Evolutionary conservation across 1,140 invertebrate species (phyloP), one percentile per base, ranked within the genome.

Genomic region (Lanistes nyassanus): DNA sequence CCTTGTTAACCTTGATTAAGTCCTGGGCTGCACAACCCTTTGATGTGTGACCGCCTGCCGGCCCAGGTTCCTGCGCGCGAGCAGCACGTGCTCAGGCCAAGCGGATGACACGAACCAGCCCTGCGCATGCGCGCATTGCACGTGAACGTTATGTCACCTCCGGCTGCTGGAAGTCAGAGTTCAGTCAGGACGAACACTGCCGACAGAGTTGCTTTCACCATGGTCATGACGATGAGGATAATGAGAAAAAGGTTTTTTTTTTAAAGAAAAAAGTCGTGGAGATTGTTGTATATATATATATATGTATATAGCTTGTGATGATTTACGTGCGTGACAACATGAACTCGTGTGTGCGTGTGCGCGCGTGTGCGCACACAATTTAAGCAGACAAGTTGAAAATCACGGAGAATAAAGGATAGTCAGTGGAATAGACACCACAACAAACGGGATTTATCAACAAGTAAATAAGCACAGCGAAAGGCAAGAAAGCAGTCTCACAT

Each of bases 1-100:
- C 70, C 55, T 58, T 56, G 60, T 72, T 72, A 72, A 62, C 70
- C 70, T n/a, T 72, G 70, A 72, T 72, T 72, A 72, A 56, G 55
- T 72, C 70, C 58, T 72, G 55, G 23, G 3, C 26, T 16, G 7
- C 29, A 34, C 51, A 51, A 34, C n/a, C 70, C 70, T 72, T 72
- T 72, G 70, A 72, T 60, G 70, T 72, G 34, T 26, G 34, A 21
- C 19, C 56, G 69, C 36, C 31, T 34, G 55, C 70, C 29, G 21
- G 56, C n/a, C 51, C 56, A n/a, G n/a, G 37, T 29, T 37, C 39
- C 53, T 9, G 68, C 29, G 53, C 21, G 31, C 13, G 29, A n/a
- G 31, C 31, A 37, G 68, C 68, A 70, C 68, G 70, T 72, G 70
- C 6, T 34, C 23, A 60, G 60, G 69, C 42, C 19, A 26, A 4